These are phyloP conservation scores for Calyptomena viridis DNA, from an alignment of 2,113 vertebrate genomes.

Conservation along the genomic window DNA sequence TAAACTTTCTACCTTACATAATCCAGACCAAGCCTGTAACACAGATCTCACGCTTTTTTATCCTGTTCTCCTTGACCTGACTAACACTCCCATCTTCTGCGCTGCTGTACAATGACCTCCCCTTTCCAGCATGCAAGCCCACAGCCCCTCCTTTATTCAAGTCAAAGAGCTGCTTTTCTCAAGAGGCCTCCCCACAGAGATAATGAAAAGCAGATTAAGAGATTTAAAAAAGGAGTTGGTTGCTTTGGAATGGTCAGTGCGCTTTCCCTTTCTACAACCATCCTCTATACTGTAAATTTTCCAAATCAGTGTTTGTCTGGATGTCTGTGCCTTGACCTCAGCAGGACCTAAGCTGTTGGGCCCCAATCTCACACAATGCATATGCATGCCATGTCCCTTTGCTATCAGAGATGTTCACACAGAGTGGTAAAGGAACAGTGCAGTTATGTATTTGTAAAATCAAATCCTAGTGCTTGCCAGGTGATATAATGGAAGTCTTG, in stretches of 20 bases:
- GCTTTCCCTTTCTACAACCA: constrained; percentile 56
- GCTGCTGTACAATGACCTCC: constrained; percentile 32
- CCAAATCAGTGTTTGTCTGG: constrained; percentile 36
- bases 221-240: constrained; percentile 54
- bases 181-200: constrained; percentile 66
- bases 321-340: constrained; percentile 39
- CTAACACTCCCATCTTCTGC: neutral
- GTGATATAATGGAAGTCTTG: neutral
- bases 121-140: constrained; percentile 35
- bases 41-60: constrained; percentile 45
- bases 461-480: neutral
- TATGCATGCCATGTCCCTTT: neutral
- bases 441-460: neutral
- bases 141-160: constrained; percentile 60
- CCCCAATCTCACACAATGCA: constrained; percentile 1
- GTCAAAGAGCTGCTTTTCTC: constrained; percentile 65
- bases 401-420: neutral
- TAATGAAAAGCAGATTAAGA: constrained; percentile 71
- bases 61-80: constrained; percentile 49
- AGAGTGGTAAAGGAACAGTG: neutral
- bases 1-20: constrained; percentile 17
- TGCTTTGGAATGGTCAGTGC: constrained; percentile 50
- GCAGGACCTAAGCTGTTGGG: constrained; percentile 17
- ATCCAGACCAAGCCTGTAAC: constrained; percentile 17
- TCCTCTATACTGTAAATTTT: constrained; percentile 59